phyloP scores from a whole-genome alignment of 2,797 vertebrate species.

The Epinephelus malabaricus region DNA sequence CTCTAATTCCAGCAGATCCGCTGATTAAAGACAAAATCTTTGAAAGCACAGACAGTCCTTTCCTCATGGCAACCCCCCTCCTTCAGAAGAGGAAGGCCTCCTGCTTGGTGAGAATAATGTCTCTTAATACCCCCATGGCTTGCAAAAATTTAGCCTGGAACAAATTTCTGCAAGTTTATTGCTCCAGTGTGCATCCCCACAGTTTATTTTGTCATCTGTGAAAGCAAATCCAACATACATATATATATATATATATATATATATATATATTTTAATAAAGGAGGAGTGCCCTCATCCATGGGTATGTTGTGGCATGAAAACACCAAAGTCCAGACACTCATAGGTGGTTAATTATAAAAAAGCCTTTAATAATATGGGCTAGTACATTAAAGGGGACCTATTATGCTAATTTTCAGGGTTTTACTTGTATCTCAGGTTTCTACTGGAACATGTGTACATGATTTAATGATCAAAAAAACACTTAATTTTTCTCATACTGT shows the following conservation, averaged over 20 bases:
- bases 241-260: no score
- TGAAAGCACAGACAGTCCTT: slow-evolving; percentile 67
- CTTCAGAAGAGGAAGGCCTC: slow-evolving; percentile 41
- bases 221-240: neutral
- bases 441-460: no score
- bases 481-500: no score
- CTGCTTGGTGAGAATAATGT: slow-evolving; percentile 58
- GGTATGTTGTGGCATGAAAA: neutral
- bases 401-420: no score
- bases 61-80: slow-evolving; percentile 42
- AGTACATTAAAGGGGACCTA: neutral
- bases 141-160: slow-evolving; percentile 18
- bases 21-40: slow-evolving; percentile 77
- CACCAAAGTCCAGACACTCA: neutral
- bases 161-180: slow-evolving; percentile 18
- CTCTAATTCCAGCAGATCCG: slow-evolving; percentile 75
- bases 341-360: slow-evolving; percentile 1
- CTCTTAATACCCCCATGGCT: slow-evolving; percentile 35
- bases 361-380: neutral
- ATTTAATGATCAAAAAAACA: no score
- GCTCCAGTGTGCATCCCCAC: neutral
- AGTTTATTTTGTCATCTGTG: neutral
- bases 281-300: neutral
- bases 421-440: no score
- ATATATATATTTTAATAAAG: neutral